Conservation (phyloP, 2,888 invertebrate genomes). For the Drosophila merina region DNA sequence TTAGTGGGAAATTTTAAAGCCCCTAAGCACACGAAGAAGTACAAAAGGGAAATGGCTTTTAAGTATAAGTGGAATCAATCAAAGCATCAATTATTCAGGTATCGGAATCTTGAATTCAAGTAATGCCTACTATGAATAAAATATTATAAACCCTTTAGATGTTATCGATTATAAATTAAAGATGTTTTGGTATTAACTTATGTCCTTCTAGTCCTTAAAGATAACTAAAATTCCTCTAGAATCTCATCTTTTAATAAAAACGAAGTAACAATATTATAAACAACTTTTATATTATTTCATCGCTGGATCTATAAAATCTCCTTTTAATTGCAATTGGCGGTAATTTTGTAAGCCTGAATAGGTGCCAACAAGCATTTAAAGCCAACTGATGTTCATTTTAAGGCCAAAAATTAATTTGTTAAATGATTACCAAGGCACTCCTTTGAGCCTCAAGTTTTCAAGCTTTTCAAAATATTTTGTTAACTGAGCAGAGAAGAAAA, state of each 20-base stretch:
- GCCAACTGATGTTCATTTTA: slow-evolving; percentile 65
- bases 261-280: neutral
- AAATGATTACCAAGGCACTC: slow-evolving; percentile 53
- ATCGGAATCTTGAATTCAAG: neutral
- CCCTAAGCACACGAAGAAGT: neutral
- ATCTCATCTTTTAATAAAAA: no score
- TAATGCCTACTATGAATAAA: neutral
- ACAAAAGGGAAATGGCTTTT: neutral
- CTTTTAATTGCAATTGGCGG: slow-evolving; percentile 9
- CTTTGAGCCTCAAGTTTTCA: slow-evolving; percentile 32
- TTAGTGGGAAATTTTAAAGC: slow-evolving; percentile 28
- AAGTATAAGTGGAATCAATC: neutral
- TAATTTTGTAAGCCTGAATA: slow-evolving; percentile 30
- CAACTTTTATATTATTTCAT: neutral
- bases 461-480: slow-evolving; percentile 64
- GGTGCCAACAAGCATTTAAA: slow-evolving; percentile 67
- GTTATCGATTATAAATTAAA: neutral
- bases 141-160: neutral
- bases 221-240: no score
- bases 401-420: slow-evolving; percentile 72
- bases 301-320: neutral
- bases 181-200: no score
- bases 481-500: slow-evolving; percentile 38
- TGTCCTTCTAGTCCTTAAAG: no score
- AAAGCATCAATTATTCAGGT: neutral